These are phyloP conservation scores for honey bee (Apis mellifera) DNA, from an alignment of 1,140 invertebrate genomes.

Conservation along the genomic window Amel_HAv3.1 CM009937.2:12733501-12734000, in stretches of 20 bases:
- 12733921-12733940: background rate
- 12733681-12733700: background rate
- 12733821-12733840: conserved; percentile 1
- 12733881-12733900: background rate
- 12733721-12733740: background rate
- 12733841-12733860: background rate
- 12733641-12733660: conserved; percentile 67
- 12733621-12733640: conserved; percentile 65
- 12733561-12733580: conserved; percentile 65
- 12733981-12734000: conserved; percentile 32
- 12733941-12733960: conserved; percentile 14
- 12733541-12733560: conserved; percentile 67
- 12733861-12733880: background rate
- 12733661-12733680: conserved; percentile 11
- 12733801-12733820: background rate
- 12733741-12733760: conserved; percentile 18
- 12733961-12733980: conserved; percentile 3
- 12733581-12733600: conserved; percentile 64
- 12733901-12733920: conserved; percentile 11
- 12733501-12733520: conserved; percentile 54
- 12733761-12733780: conserved; percentile 29
- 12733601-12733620: conserved; percentile 68
- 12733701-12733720: background rate
- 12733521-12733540: conserved; percentile 62
- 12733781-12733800: background rate